Evolutionary conservation across 2,888 invertebrate species (phyloP), one percentile per base, ranked within the genome.

Genomic region (Epinotia ramella): DNA sequence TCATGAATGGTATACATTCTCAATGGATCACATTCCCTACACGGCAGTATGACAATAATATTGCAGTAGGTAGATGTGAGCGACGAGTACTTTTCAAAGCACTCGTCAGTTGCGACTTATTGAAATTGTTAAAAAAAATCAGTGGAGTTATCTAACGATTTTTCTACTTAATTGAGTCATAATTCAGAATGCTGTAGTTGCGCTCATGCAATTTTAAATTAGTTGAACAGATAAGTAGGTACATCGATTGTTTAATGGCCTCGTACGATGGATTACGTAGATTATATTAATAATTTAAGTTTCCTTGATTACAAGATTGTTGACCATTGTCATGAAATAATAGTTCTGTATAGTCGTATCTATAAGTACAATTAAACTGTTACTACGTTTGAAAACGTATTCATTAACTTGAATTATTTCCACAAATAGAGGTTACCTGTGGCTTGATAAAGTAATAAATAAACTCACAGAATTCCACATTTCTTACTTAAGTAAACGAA

Each of bases 121-220:
- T 79, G 81, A 80, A 81, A 80, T 84, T 77, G 80, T 80, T 83
- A 77, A 83, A 83, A 83, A 83, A 81, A 82, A 85, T 84, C 81
- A 83, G 83, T 82, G 83, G 59, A 84, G 81, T 77, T 79, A 74
- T 82, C 80, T 84, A 85, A 3, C 49, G 80, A 86, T 84, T 85
- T 84, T 82, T 83, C 82, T 83, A 83, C n/a, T 66, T 33, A 66
- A 86, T 84, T 84, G 83, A 84, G 81, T 79, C 44, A 56, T 70
- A 70, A 56, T 56, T 62, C 46, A 24, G 40, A 49, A 20, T 53
- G 3, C 24, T 18, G 49, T 65, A 16, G 57, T 73, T 73, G 53
- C 40, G 66, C 49, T 53, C 28, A 53, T 44, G 59, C 60, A 59
- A 46, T 70, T 74, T 71, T 33, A 71, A 71, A 75, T 71, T 66